These are phyloP conservation scores for Drosophila azteca DNA, from an alignment of 1,140 invertebrate species.

Conservation along the genomic window DNA sequence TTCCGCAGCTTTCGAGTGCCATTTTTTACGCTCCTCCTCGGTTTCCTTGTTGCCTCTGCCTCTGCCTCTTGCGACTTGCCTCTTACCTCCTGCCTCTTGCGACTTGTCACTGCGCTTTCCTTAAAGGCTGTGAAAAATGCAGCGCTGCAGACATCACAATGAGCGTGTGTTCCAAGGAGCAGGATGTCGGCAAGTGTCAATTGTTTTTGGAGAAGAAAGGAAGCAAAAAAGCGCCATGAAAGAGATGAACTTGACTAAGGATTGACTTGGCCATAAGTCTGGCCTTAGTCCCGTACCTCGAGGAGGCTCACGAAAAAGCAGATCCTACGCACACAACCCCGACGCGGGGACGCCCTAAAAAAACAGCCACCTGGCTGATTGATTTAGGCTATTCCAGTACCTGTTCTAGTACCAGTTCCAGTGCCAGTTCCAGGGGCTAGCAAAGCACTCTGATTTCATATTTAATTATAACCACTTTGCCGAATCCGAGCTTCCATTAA, in stretches of 20 bases:
- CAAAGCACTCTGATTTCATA: constrained; percentile 46
- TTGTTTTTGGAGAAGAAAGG: constrained; percentile 62
- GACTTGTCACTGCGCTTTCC: constrained; percentile 28
- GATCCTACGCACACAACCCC: background rate
- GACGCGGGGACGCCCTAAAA: background rate
- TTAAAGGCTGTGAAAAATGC: constrained; percentile 63
- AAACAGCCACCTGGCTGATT: constrained; percentile 19
- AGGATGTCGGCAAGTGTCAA: constrained; percentile 77
- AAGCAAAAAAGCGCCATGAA: constrained; percentile 12
- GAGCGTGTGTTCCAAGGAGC: constrained; percentile 44
- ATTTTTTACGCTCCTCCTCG: constrained; percentile 61
- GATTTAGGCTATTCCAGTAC: constrained; percentile 14
- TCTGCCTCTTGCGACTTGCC: constrained; percentile 26
- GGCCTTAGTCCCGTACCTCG: background rate
- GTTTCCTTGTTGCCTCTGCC: constrained; percentile 12
- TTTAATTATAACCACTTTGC: constrained; percentile 48
- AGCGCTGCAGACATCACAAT: constrained; percentile 47
- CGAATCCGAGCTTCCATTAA: constrained; percentile 36
- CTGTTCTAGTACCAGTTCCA: no score
- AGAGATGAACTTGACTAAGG: constrained; percentile 44
- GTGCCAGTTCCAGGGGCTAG: constrained; percentile 20
- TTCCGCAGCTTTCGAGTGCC: constrained; percentile 78
- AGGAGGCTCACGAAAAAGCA: background rate
- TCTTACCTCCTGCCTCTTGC: constrained; percentile 55
- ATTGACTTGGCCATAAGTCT: constrained; percentile 31